phyloP scores from a whole-genome alignment of 2,113 vertebrate species.

The Dolichallabes microphthalmus region DNA sequence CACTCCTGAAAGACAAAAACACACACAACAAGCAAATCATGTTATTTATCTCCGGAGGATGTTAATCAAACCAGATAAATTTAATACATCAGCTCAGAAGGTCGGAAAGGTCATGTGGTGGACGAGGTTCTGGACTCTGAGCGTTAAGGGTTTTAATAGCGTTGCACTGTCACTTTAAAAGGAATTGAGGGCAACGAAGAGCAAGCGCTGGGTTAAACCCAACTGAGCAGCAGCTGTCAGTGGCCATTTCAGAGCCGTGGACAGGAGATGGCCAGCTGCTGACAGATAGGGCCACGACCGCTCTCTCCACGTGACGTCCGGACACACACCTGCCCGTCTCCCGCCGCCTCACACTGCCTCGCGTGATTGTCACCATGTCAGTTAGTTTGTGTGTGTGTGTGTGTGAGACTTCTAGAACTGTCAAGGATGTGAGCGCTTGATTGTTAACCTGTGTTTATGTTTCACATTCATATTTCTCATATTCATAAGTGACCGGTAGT shows the following conservation, averaged over 20 bases:
- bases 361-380: constrained; percentile 34
- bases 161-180: constrained; percentile 41
- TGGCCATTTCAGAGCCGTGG: constrained; percentile 49
- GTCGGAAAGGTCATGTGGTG: background rate
- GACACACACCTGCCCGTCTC: constrained; percentile 51
- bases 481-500: background rate
- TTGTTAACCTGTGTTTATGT: background rate
- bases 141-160: background rate
- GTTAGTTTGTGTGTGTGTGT: constrained; percentile 14
- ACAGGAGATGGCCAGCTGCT: constrained; percentile 55
- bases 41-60: background rate
- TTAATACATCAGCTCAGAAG: background rate
- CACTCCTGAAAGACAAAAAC: constrained; percentile 77
- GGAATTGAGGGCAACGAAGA: constrained; percentile 28
- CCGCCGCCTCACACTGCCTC: background rate
- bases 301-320: constrained; percentile 49
- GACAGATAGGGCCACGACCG: constrained; percentile 47
- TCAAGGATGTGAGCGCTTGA: background rate
- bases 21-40: constrained; percentile 11
- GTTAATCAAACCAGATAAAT: background rate
- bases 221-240: constrained; percentile 54
- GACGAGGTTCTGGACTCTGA: background rate
- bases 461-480: background rate
- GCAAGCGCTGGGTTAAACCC: constrained; percentile 24
- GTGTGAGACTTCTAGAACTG: background rate